Evolutionary conservation across 2,113 vertebrate genomes (phyloP), one percentile per base, ranked within the genome.

Genomic region (Varanus salvator): DNA sequence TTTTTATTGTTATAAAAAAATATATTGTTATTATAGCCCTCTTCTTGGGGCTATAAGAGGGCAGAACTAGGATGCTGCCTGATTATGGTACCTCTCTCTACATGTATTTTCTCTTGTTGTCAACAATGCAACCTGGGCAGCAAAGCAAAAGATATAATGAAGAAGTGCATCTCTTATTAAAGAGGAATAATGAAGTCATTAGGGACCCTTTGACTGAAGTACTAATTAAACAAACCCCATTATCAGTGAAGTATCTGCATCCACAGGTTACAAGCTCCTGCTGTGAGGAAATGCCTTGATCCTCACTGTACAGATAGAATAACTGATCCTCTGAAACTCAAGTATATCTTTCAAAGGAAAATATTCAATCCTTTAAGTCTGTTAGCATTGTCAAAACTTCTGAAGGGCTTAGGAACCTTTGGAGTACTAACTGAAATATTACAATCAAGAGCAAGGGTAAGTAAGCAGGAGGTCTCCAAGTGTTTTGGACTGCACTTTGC

Each of bases 271-370:
- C 19, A 48, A 50, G 44, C n/a, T 14, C 50, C 71, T 89, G 87
- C 54, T 89, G 54, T 25, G 57, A 72, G 34, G 21, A 84, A 75
- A 14, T n/a, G 8, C 52, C 84, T 89, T 89, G 25, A 75, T 84
- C 71, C 17, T 57, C n/a, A 83, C 52, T 66, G 38, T 76, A 75
- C 52, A 84, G 38, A 84, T 80, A 44, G 60, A 68, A 80, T 77
- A 76, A 77, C 68, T 88, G 80, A 88, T 82, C 48, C 52, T 44
- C 52, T 8, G 68, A 88, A 88, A 82, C 11, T 34, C 19, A 48
- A 66, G 38, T 17, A 84, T 27, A 60, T 29, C 19, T 64, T 74
- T 74, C 34, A 66, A 89, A 89, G 34, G 17, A 75, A 84, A 77
- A 7, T 3, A 5, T 74, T 3, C 44, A 44, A 54, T 27, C 69